Conservation (phyloP, 2,113 vertebrate genomes). For the Lethenteron reissneri region DNA sequence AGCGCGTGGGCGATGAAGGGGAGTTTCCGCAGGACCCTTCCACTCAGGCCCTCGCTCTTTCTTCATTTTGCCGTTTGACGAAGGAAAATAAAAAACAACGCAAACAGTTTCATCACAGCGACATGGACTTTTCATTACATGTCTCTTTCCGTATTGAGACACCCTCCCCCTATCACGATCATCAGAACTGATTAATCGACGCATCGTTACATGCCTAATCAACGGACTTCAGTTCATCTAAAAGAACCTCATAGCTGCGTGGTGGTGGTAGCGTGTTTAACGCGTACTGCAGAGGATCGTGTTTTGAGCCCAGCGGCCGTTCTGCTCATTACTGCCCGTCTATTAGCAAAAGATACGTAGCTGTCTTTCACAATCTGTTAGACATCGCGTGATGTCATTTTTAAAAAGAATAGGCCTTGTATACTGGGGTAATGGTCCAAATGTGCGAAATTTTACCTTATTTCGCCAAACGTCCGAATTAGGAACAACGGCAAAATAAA, state of each 20-base stretch:
- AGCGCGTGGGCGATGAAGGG: conserved; percentile 85
- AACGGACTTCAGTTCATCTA: not conserved
- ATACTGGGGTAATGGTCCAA: not conserved
- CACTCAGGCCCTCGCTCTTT: conserved; percentile 75
- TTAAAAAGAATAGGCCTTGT: too few species aligned
- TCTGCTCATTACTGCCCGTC: too few species aligned
- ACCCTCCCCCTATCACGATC: not conserved
- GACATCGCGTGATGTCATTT: too few species aligned
- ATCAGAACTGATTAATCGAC: not conserved
- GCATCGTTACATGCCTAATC: not conserved
- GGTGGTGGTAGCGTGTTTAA: too few species aligned
- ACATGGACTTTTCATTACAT: not conserved
- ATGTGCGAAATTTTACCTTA: not conserved
- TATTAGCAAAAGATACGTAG: too few species aligned
- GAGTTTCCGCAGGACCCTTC: conserved; percentile 60
- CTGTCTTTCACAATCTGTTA: too few species aligned
- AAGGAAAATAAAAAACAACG: not conserved
- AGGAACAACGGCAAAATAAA: not conserved
- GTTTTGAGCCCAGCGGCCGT: too few species aligned
- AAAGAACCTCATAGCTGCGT: too few species aligned
- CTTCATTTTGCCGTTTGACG: conserved; percentile 18
- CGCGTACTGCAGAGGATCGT: too few species aligned
- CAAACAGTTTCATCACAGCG: not conserved
- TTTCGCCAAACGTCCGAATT: not conserved
- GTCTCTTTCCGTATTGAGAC: not conserved